Percentiles rank a stretch among this genome's conserved stretches.
Evolutionary conservation across 2,888 invertebrate genomes (phyloP).

Genomic region (Andricus curvator): DNA sequence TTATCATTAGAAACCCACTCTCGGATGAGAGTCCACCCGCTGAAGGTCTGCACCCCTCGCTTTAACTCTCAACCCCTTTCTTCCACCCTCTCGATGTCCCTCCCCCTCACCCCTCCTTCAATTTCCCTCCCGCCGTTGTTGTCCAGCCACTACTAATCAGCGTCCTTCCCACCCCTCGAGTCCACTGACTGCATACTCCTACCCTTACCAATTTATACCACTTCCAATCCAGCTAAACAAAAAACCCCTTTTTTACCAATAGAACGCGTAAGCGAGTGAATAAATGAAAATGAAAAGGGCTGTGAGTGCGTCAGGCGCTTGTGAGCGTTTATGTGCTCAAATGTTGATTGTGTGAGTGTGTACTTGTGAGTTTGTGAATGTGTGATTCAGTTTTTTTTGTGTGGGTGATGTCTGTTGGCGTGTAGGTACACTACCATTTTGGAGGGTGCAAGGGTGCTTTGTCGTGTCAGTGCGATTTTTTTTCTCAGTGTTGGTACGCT

Average conservation of each 20-base stretch:
- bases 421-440: conserved; percentile 35
- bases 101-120: conserved; percentile 18
- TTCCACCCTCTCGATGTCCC: conserved; percentile 35
- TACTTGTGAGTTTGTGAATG: background rate
- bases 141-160: conserved; percentile 51
- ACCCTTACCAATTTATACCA: conserved; percentile 56
- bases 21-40: conserved; percentile 1
- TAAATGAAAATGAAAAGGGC: conserved; percentile 62
- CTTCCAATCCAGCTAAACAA: conserved; percentile 65
- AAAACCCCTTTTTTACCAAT: conserved; percentile 58
- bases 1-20: conserved; percentile 28
- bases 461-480: conserved; percentile 26
- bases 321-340: conserved; percentile 46
- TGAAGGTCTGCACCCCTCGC: conserved; percentile 45
- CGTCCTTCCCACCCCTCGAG: conserved; percentile 46
- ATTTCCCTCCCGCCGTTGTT: conserved; percentile 5
- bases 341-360: background rate
- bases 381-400: background rate
- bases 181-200: conserved; percentile 49
- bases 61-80: conserved; percentile 33
- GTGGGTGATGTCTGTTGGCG: conserved; percentile 19
- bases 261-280: conserved; percentile 62
- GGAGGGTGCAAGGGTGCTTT: conserved; percentile 9
- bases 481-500: conserved; percentile 12
- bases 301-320: conserved; percentile 47